Evolutionary conservation across 1,140 invertebrate species (phyloP).

Genomic region (Drosophila pallidifrons): DNA sequence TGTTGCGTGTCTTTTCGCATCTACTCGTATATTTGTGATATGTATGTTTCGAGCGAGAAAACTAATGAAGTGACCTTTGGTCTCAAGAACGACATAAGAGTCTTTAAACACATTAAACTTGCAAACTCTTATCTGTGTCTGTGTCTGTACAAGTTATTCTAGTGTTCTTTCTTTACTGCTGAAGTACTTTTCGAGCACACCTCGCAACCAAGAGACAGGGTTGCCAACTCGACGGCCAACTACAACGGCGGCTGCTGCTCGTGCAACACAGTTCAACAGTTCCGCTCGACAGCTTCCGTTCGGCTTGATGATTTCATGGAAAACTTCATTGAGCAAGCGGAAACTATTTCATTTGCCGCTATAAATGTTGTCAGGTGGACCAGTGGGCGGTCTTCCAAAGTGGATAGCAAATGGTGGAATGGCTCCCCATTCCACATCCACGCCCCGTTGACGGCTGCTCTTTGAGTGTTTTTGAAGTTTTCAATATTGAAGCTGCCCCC

Average conservation of each 20-base stretch:
- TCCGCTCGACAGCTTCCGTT: constrained; percentile 80
- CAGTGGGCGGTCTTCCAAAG: background rate
- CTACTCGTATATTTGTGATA: background rate
- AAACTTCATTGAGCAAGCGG: constrained; percentile 82
- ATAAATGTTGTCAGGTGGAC: constrained; percentile 54
- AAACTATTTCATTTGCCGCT: constrained; percentile 79
- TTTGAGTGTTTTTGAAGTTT: constrained; percentile 72
- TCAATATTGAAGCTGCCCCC: constrained; percentile 49
- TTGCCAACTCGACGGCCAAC: background rate
- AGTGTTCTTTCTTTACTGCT: too few species aligned
- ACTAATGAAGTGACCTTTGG: constrained; percentile 45
- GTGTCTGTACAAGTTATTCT: too few species aligned
- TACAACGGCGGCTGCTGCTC: too few species aligned
- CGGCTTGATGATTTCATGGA: constrained; percentile 81
- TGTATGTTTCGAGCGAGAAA: background rate
- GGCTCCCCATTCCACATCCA: too few species aligned
- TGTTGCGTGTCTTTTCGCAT: constrained; percentile 28
- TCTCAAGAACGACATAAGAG: background rate
- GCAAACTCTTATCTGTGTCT: too few species aligned
- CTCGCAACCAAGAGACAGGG: constrained; percentile 20
- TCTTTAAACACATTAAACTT: background rate
- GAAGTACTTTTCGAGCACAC: constrained; percentile 27
- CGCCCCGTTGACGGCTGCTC: constrained; percentile 17
- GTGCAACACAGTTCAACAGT: constrained; percentile 70
- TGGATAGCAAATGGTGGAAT: background rate